phyloP scores from a whole-genome alignment of 2,797 vertebrate genomes.

The Carcharodon carcharias region DNA sequence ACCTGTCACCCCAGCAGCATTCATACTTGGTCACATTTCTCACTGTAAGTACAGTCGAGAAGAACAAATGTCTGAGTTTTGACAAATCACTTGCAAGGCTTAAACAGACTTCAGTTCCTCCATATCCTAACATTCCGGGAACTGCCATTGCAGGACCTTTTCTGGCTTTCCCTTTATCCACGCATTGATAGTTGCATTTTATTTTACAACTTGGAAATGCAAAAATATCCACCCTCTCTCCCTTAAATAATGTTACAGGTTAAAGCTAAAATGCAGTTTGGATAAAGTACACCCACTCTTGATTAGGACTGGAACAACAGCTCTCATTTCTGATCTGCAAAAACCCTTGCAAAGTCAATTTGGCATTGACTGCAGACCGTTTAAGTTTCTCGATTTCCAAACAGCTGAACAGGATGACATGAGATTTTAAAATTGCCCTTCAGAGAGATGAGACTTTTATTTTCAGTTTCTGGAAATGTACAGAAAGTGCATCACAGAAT shows the following conservation, averaged over 20 bases:
- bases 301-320: not conserved
- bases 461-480: not conserved
- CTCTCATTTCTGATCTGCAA: not conserved
- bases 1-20: not conserved
- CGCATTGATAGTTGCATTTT: not conserved
- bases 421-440: not conserved
- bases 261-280: not conserved
- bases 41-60: not conserved
- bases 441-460: not conserved
- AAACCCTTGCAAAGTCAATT: not conserved
- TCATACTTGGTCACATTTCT: not conserved
- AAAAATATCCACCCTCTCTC: not conserved
- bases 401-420: not conserved
- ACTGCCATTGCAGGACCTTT: not conserved
- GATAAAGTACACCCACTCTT: not conserved
- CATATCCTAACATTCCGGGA: not conserved
- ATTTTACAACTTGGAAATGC: not conserved
- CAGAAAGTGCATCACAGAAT: not conserved
- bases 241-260: not conserved
- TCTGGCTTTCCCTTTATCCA: not conserved
- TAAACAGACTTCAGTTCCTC: not conserved
- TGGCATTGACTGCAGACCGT: not conserved
- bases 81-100: not conserved
- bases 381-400: not conserved
- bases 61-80: not conserved